Percentiles rank a stretch among this genome's conserved stretches.
These are phyloP conservation scores for Synchiropus splendidus DNA, from an alignment of 2,113 vertebrate species.

Conservation along the genomic window DNA sequence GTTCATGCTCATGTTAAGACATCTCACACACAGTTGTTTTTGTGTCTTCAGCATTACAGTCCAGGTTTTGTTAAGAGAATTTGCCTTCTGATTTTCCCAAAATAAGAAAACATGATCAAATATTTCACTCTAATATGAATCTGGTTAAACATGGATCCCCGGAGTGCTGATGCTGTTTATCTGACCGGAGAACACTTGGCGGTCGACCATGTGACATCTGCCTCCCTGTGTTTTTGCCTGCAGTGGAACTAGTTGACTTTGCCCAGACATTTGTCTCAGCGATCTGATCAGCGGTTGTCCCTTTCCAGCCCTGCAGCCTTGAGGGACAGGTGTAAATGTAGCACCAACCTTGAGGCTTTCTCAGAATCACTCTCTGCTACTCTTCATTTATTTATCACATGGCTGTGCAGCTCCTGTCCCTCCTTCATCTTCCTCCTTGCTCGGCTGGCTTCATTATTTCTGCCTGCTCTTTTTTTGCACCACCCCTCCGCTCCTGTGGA, in stretches of 20 bases:
- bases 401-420: conserved; percentile 15
- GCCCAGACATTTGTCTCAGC: conserved; percentile 11
- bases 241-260: conserved; percentile 12
- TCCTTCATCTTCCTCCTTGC: conserved; percentile 24
- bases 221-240: too few species aligned
- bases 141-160: too few species aligned
- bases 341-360: conserved; percentile 62
- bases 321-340: conserved; percentile 71
- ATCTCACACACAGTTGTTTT: too few species aligned
- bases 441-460: conserved; percentile 58
- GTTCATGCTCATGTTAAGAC: too few species aligned
- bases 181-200: too few species aligned
- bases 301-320: conserved; percentile 60
- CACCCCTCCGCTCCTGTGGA: conserved; percentile 37
- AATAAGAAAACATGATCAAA: too few species aligned
- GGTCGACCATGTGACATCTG: conserved; percentile 8
- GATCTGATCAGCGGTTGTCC: conserved; percentile 55
- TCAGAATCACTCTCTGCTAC: conserved; percentile 19
- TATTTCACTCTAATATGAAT: too few species aligned
- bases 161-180: too few species aligned
- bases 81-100: too few species aligned
- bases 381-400: conserved; percentile 4
- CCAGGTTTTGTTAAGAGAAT: too few species aligned
- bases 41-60: too few species aligned
- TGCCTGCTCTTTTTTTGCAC: conserved; percentile 41